Percentiles rank a stretch among this genome's conserved stretches.
Evolutionary conservation across 2,888 invertebrate genomes (phyloP).

Genomic region (Marronus borbonicus): DNA sequence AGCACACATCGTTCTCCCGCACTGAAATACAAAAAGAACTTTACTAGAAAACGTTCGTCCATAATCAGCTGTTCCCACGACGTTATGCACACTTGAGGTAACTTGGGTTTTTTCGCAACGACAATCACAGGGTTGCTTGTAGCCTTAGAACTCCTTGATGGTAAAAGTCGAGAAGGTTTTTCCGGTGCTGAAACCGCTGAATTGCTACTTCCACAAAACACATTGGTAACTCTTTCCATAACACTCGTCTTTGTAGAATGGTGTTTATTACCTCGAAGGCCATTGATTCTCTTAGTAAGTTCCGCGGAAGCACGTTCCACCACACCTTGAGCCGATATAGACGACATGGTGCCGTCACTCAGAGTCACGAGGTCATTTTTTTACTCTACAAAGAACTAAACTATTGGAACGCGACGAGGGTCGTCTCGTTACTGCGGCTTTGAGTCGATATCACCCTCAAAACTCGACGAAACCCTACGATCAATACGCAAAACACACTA

Average conservation of each 20-base stretch:
- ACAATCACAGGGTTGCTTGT: conserved; percentile 56
- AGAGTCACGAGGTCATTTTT: conserved; percentile 42
- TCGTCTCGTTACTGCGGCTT: conserved; percentile 47
- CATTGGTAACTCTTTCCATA: conserved; percentile 91
- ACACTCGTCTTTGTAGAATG: conserved; percentile 74
- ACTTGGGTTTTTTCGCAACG: conserved; percentile 63
- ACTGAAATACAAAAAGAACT: conserved; percentile 87
- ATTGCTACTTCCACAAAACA: conserved; percentile 81
- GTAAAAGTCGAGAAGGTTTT: conserved; percentile 71
- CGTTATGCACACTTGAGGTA: conserved; percentile 74
- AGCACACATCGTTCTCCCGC: conserved; percentile 80
- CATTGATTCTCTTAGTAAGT: conserved; percentile 90
- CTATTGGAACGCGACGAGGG: conserved; percentile 46
- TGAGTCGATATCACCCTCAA: conserved; percentile 56
- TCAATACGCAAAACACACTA: conserved; percentile 55
- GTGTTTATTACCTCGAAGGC: conserved; percentile 79
- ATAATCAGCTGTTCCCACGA: conserved; percentile 84
- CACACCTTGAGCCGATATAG: conserved; percentile 90
- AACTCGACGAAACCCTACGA: conserved; percentile 51
- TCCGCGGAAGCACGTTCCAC: conserved; percentile 94
- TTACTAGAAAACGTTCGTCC: conserved; percentile 88
- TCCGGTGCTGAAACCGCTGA: conserved; percentile 69
- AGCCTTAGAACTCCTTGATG: conserved; percentile 56
- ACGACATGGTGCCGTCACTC: conserved; percentile 75
- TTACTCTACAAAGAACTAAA: conserved; percentile 1